These are phyloP conservation scores for Platichthys stellatus DNA, from an alignment of 2,113 vertebrate genomes.

Conservation along the genomic window DNA sequence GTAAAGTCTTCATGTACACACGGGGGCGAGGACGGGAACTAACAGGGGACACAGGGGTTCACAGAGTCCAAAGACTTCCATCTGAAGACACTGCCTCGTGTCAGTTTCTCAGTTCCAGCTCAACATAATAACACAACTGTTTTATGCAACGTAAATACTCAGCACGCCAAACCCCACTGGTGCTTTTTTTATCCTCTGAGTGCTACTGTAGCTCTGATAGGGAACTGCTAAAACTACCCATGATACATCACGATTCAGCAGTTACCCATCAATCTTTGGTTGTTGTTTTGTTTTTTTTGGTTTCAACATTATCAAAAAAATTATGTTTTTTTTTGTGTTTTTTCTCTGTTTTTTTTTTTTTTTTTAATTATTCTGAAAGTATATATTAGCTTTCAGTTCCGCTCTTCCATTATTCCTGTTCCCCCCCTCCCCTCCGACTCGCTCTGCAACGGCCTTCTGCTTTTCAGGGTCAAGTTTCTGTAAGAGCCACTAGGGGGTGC, in stretches of 20 bases:
- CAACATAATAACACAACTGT: conserved; percentile 53
- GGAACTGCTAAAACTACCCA: conserved; percentile 73
- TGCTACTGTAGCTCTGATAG: conserved; percentile 71
- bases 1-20: conserved; percentile 81
- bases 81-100: conserved; percentile 74
- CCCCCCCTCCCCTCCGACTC: not conserved
- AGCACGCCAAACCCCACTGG: conserved; percentile 56
- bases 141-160: conserved; percentile 59
- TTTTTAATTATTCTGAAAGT: conserved; percentile 34
- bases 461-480: conserved; percentile 42
- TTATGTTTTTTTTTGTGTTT: not conserved
- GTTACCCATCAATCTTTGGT: conserved; percentile 78
- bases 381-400: conserved; percentile 35
- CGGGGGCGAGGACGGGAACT: conserved; percentile 28
- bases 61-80: conserved; percentile 74
- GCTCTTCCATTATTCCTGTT: conserved; percentile 24
- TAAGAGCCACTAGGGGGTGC: conserved; percentile 75
- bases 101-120: conserved; percentile 81
- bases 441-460: conserved; percentile 39
- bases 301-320: conserved; percentile 52
- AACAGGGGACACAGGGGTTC: conserved; percentile 47
- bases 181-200: conserved; percentile 74
- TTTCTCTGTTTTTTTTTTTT: not conserved
- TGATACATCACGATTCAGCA: conserved; percentile 66
- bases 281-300: conserved; percentile 42